Percentiles rank a stretch among this genome's conserved stretches.
Evolutionary conservation across 1,140 invertebrate species (phyloP).

Genomic region (Yoshiicerus persimilis): DNA sequence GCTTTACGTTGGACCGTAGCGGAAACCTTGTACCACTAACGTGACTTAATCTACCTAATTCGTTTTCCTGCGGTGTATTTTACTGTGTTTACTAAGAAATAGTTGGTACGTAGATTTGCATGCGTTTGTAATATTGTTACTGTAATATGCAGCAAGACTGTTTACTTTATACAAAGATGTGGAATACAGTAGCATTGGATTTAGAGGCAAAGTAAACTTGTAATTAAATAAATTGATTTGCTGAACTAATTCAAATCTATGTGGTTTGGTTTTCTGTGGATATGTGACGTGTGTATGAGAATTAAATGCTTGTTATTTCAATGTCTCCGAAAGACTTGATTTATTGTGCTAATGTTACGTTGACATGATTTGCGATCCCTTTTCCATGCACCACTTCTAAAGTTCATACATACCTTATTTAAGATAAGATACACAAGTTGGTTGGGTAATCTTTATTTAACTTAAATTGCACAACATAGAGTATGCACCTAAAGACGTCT

Average conservation of each 20-base stretch:
- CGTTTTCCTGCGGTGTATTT: not conserved
- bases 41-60: not conserved
- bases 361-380: not conserved
- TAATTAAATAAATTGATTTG: conserved; percentile 1
- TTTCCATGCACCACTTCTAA: conserved; percentile 2
- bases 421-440: not conserved
- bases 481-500: not conserved
- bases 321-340: not conserved
- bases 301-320: not conserved
- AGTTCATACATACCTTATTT: not conserved
- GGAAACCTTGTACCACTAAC: not conserved
- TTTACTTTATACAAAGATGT: not conserved
- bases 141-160: not conserved
- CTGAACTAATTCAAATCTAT: not conserved
- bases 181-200: too few relatives aligned
- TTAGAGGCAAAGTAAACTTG: not conserved
- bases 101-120: not conserved
- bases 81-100: not conserved
- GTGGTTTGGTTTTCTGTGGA: not conserved
- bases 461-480: not conserved
- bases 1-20: not conserved
- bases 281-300: not conserved
- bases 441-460: too few relatives aligned
- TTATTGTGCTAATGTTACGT: not conserved
- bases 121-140: not conserved